phyloP scores from a whole-genome alignment of 2,888 invertebrate genomes.

The Pyralis farinalis region DNA sequence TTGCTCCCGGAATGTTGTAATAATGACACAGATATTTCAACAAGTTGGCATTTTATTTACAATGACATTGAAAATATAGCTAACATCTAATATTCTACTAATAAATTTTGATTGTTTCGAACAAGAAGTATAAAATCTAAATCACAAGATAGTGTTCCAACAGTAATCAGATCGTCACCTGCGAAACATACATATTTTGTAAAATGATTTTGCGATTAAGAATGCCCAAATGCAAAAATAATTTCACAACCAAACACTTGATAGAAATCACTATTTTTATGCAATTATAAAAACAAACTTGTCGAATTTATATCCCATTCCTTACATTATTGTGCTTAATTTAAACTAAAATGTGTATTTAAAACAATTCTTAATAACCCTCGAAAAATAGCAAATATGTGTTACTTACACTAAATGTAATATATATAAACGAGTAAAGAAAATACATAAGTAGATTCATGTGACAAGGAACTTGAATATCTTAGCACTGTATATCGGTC shows the following conservation, averaged over 20 bases:
- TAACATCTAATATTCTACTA: slow-evolving; percentile 78
- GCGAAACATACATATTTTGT: slow-evolving; percentile 39
- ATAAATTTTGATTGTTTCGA: slow-evolving; percentile 79
- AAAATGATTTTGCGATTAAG: slow-evolving; percentile 27
- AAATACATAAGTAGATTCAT: slow-evolving; percentile 37
- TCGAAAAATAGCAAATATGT: slow-evolving; percentile 75
- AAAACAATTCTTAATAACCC: slow-evolving; percentile 62
- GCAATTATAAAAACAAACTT: slow-evolving; percentile 37
- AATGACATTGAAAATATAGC: slow-evolving; percentile 81
- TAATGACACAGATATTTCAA: slow-evolving; percentile 62
- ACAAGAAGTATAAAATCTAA: slow-evolving; percentile 81
- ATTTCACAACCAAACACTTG: slow-evolving; percentile 43
- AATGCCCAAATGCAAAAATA: slow-evolving; percentile 26
- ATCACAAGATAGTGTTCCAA: slow-evolving; percentile 75
- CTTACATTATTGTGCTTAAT: slow-evolving; percentile 74
- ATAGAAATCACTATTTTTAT: slow-evolving; percentile 20
- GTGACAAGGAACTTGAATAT: slow-evolving; percentile 65
- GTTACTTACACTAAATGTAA: slow-evolving; percentile 45
- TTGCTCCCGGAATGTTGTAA: slow-evolving; percentile 25
- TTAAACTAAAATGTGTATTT: slow-evolving; percentile 57
- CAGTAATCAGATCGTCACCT: slow-evolving; percentile 66
- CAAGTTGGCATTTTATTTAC: slow-evolving; percentile 82
- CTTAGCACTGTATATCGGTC: slow-evolving; percentile 41
- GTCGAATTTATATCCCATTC: slow-evolving; percentile 60
- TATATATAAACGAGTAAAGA: slow-evolving; percentile 44